Base-by-base conservation (phyloP, 2,797 vertebrate species). In the Catharus ustulatus region DNA sequence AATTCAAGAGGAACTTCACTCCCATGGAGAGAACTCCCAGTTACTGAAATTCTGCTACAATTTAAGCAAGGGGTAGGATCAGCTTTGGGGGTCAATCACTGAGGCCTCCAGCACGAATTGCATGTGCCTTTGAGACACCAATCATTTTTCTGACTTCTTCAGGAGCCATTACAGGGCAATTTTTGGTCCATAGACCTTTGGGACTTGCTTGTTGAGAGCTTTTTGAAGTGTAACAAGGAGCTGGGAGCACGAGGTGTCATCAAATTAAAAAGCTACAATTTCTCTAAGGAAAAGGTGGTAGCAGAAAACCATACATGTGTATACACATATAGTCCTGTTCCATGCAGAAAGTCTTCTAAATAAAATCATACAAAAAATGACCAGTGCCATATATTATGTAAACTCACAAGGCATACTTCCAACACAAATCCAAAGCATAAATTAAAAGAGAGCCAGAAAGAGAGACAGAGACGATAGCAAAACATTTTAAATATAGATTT, bases 401-500 rank as follows among this genome's bases (percentile, higher is more conserved):
- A 98, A 98, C 97, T 97, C 97, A 98, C 95, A 97, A 97, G 97
- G 96, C 61, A 19, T 96, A 97, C 93, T 98, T 98, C 97, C 96
- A 96, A 98, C 96, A 98, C 71, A 97, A 95, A 97, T 92, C 94
- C 61, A 71, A 98, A 97, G 97, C 97, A 98, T 98, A 98, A 98
- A 97, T 98, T 97, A 95, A 95, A 97, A 96, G 97, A 96, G 91
- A 79, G 96, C 40, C 3, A 89, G 85, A 94, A 95, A 97, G 96
- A 98, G 92, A 95, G 77, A 71, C 73, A 86, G 96, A 96, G 86
- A 97, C 9, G 97, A 98, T 76, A 98, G 97, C 86, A 98, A 98
- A 98, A 99, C 97, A 98, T 97, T 97, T 98, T 98, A 99, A 98
- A 98, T 98, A 98, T 98, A 98, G 97, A 98, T 98, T 98, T 98